phyloP scores from a whole-genome alignment of 2,113 vertebrate genomes.

The Struthidea cinerea region DNA sequence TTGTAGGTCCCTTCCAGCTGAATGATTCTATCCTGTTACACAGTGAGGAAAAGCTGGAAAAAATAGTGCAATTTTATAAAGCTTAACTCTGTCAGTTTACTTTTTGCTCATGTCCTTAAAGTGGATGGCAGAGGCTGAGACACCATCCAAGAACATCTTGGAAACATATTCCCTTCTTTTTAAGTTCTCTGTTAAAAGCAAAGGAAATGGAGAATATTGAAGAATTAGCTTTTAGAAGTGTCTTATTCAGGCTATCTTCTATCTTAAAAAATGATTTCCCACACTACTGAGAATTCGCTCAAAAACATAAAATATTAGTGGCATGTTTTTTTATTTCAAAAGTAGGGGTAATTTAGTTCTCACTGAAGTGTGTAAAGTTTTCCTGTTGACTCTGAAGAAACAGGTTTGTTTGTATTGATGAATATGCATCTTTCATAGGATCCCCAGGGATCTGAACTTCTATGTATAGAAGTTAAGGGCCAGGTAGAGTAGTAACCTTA shows the following conservation, averaged over 20 bases:
- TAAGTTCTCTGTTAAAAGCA: neutral
- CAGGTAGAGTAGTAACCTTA: neutral
- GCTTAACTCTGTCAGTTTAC: neutral
- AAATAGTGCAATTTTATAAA: neutral
- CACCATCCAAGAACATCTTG: neutral
- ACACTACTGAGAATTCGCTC: neutral
- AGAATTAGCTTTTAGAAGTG: neutral
- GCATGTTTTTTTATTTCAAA: neutral
- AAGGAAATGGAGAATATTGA: neutral
- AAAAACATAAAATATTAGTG: neutral
- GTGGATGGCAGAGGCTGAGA: neutral
- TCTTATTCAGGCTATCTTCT: neutral
- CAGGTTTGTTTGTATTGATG: neutral
- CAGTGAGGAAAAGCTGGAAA: neutral
- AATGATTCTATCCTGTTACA: neutral
- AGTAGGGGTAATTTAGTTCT: neutral
- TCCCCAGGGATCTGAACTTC: neutral
- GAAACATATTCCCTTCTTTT: neutral
- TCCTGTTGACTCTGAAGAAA: neutral
- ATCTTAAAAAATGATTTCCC: neutral
- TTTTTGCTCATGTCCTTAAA: neutral
- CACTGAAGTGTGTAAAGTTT: neutral
- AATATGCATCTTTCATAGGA: neutral
- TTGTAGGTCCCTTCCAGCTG: neutral
- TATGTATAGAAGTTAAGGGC: neutral